phyloP scores from a whole-genome alignment of 2,113 vertebrate species.

The Phylloscopus trochiloides region DNA sequence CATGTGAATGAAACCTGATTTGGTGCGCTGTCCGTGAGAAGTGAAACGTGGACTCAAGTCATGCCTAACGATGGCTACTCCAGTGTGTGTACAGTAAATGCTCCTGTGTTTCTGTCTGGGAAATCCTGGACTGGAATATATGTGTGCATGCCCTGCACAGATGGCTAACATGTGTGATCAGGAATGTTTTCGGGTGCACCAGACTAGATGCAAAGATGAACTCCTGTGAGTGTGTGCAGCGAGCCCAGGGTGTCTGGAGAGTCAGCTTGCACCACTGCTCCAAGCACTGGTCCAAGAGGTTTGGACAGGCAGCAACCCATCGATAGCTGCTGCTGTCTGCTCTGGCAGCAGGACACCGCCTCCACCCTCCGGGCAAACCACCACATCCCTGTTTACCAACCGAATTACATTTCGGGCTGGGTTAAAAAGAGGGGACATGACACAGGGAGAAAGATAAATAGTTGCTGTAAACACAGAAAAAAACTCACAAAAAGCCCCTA shows the following conservation, averaged over 20 bases:
- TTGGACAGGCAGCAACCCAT: not conserved
- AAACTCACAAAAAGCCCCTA: not conserved
- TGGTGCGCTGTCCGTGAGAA: not conserved
- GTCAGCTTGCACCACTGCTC: not conserved
- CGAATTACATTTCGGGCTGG: not conserved
- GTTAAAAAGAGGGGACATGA: not conserved
- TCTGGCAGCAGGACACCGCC: not conserved
- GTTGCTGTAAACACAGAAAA: not conserved
- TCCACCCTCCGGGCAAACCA: not conserved
- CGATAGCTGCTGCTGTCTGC: fast-evolving
- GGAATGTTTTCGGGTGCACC: not conserved
- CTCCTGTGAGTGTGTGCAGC: not conserved
- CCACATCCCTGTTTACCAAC: not conserved
- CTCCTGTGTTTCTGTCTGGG: not conserved
- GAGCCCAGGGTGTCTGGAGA: not conserved
- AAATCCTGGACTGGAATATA: not conserved
- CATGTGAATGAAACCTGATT: not conserved
- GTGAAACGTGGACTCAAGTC: not conserved
- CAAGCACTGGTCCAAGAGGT: not conserved
- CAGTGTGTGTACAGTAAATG: not conserved
- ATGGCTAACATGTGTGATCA: not conserved
- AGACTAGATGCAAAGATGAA: not conserved
- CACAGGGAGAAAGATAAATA: not conserved
- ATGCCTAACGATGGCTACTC: not conserved
- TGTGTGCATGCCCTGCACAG: not conserved